phyloP scores from a whole-genome alignment of 2,113 vertebrate genomes.

The Poecilia latipinna region DNA sequence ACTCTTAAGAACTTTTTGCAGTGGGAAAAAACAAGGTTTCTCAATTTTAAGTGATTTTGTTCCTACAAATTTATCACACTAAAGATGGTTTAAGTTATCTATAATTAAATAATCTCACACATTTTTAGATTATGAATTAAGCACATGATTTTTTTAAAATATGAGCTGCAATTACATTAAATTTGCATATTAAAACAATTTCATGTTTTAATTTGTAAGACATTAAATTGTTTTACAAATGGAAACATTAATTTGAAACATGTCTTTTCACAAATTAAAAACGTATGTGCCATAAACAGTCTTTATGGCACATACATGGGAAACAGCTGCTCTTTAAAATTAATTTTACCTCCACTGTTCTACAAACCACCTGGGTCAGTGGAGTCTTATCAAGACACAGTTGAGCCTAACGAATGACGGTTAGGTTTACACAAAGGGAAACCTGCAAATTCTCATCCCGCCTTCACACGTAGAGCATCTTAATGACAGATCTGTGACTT shows the following conservation, averaged over 20 bases:
- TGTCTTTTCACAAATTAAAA: too few relatives aligned
- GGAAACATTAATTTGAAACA: too few relatives aligned
- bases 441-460: constrained; percentile 14
- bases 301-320: background rate
- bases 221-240: too few relatives aligned
- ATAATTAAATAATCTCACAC: background rate
- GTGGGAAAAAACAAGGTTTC: too few relatives aligned
- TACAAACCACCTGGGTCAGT: background rate
- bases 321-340: background rate
- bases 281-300: too few relatives aligned
- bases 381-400: constrained; percentile 8
- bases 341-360: background rate
- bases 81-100: background rate
- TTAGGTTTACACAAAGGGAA: background rate
- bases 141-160: background rate
- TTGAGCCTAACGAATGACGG: constrained; percentile 9
- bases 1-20: background rate
- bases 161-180: too few relatives aligned
- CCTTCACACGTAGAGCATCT: constrained; percentile 20
- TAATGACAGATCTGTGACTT: constrained; percentile 8
- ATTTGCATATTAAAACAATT: too few relatives aligned
- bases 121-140: background rate
- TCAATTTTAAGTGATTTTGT: background rate
- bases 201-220: too few relatives aligned
- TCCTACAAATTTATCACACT: background rate